These are phyloP conservation scores for Diplogasteroides magnus DNA, from an alignment of 1,140 invertebrate genomes.

Conservation along the genomic window DNA sequence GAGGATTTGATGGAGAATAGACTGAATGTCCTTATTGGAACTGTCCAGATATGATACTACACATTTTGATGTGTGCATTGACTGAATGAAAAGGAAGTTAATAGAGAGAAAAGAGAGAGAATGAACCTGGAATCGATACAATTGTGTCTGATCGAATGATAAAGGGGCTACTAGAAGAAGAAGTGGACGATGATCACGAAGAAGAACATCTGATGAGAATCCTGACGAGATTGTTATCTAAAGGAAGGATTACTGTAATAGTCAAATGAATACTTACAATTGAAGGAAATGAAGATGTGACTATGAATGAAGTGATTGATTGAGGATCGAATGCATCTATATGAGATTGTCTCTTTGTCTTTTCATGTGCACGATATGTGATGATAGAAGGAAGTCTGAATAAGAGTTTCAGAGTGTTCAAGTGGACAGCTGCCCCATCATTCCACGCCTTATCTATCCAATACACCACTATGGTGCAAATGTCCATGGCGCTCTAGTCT, in stretches of 20 bases:
- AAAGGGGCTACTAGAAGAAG: neutral
- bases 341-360: conserved; percentile 14
- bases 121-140: neutral
- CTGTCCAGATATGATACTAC: too few relatives aligned
- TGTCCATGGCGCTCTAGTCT: too few relatives aligned
- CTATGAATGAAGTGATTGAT: conserved; percentile 17
- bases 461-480: too few relatives aligned
- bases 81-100: neutral
- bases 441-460: too few relatives aligned
- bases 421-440: neutral
- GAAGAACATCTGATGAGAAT: neutral
- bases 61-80: neutral
- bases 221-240: neutral
- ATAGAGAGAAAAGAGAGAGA: neutral
- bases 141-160: neutral
- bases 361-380: conserved; percentile 14
- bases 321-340: conserved; percentile 20
- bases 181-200: neutral
- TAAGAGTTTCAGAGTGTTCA: neutral
- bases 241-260: neutral
- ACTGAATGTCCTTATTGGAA: neutral
- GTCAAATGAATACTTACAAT: conserved; percentile 7
- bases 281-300: conserved; percentile 12
- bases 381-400: conserved; percentile 1
- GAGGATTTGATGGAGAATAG: neutral